Base-by-base conservation (phyloP, 2,888 invertebrate genomes). In the Incurvaria masculella region DNA sequence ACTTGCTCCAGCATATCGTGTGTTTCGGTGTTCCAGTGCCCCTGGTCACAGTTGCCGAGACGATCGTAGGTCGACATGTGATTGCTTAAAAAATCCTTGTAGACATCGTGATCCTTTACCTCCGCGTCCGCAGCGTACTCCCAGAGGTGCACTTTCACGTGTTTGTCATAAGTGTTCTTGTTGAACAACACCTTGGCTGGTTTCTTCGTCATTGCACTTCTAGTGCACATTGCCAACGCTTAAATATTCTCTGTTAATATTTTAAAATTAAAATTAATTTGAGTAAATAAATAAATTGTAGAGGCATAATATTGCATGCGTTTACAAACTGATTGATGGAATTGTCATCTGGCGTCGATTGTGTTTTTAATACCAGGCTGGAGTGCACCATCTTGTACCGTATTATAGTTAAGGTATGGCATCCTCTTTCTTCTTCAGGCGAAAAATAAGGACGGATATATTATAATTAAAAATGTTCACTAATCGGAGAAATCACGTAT, bases 21-120 rank as follows among this genome's bases (percentile, higher is more conserved):
- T 1, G 81, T 81, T 57, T 78, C 79, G 1, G 79, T 79, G 54
- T 61, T 67, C 10, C 65, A 62, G 8, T 63, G 61, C 3, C 69
- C 70, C 40, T 69, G 66, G 50, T 76, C 71, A 18, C 70, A 59
- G 4, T 52, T 64, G 1, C 81, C 81, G 60, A 69, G 66, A 21
- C 76, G 68, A 8, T 61, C 57, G 57, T 81, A 81, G 4, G 80
- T 79, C 51, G 81, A 78, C 4, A 78, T 20, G 38, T 73, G 69
- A 53, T 81, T 79, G 54, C 78, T 69, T 18, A 74, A 60, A 10
- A 57, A 57, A 51, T 78, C 75, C 17, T 74, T 66, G 52, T 76
- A 80, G 1, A 76, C 71, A 53, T 81, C 69, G 53, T 78, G 75
- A 56, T 81, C 81, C 52, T 72, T 76, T 46, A 70, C 76, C 52